phyloP scores from a whole-genome alignment of 2,113 vertebrate genomes.

The Sinocyclocheilus maitianheensis region DNA sequence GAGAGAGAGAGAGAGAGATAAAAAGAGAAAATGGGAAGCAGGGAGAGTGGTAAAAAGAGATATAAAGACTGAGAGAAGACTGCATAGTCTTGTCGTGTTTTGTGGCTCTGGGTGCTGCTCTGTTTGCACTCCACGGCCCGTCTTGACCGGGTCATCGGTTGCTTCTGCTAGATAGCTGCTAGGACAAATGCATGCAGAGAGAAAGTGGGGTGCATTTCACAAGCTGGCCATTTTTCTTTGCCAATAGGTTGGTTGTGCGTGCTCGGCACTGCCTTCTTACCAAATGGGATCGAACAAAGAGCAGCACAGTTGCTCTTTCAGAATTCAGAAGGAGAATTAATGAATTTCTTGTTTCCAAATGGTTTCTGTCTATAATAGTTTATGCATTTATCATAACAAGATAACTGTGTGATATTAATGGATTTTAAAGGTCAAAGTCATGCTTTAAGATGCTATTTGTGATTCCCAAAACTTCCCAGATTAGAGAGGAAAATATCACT shows the following conservation, averaged over 20 bases:
- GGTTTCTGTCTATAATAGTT: background rate
- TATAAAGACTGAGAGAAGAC: slow-evolving; percentile 30
- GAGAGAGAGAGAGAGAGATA: slow-evolving; percentile 22
- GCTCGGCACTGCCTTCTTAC: slow-evolving; percentile 6
- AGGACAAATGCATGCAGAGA: slow-evolving; percentile 15
- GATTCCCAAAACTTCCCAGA: background rate
- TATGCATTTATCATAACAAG: background rate
- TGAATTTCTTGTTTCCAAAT: background rate
- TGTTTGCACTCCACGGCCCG: background rate
- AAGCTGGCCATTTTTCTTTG: slow-evolving; percentile 34
- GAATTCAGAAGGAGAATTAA: background rate
- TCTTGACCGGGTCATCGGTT: slow-evolving; percentile 16
- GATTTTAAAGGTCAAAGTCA: background rate
- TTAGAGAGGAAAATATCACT: background rate
- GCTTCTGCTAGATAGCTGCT: slow-evolving; percentile 6
- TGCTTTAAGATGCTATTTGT: background rate
- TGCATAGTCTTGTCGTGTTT: slow-evolving; percentile 33
- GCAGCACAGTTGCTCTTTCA: background rate
- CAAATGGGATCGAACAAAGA: slow-evolving; percentile 50
- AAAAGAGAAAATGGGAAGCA: slow-evolving; percentile 33
- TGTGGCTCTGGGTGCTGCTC: background rate
- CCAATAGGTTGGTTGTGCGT: slow-evolving; percentile 30
- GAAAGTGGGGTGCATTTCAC: slow-evolving; percentile 23
- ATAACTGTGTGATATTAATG: background rate
- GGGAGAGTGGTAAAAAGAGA: slow-evolving; percentile 26